Evolutionary conservation across 2,113 vertebrate species (phyloP).

Genomic region (Beaufortia kweichowensis): DNA sequence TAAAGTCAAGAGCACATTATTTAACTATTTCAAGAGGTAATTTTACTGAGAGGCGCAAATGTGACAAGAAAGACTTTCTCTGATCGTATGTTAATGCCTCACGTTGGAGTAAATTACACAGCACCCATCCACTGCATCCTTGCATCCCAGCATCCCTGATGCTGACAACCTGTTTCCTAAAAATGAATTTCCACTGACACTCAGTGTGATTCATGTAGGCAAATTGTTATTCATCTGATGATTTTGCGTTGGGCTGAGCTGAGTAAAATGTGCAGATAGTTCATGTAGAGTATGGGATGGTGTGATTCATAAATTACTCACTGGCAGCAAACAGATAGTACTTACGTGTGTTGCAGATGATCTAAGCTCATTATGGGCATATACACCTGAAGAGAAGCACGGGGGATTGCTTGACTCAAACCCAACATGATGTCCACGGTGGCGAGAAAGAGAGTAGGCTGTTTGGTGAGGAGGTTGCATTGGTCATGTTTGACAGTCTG

Average conservation of each 20-base stretch:
- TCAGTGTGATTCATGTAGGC: not conserved
- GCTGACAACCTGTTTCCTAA: conserved; percentile 33
- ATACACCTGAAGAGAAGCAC: conserved; percentile 26
- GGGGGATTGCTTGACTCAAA: conserved; percentile 8
- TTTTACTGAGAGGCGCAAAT: conserved; percentile 5
- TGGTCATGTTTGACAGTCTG: not conserved
- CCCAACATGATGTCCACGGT: not conserved
- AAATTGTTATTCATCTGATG: conserved; percentile 16
- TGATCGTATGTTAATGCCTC: conserved; percentile 35
- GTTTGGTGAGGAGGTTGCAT: not conserved
- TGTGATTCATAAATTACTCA: conserved; percentile 32
- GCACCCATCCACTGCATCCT: conserved; percentile 2
- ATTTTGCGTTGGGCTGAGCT: not conserved
- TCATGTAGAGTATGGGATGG: not conserved
- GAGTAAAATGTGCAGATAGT: not conserved
- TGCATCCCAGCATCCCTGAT: conserved; percentile 9
- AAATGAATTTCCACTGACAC: conserved; percentile 23
- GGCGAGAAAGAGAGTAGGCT: not conserved
- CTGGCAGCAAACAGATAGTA: conserved; percentile 2
- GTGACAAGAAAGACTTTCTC: conserved; percentile 26
- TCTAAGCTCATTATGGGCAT: not conserved
- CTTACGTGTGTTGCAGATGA: not conserved
- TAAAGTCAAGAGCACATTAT: not conserved
- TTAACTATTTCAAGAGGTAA: conserved; percentile 9
- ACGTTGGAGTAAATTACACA: conserved; percentile 11